Conservation (phyloP, 2,113 vertebrate species). For the Cinclus mexicanus region DNA sequence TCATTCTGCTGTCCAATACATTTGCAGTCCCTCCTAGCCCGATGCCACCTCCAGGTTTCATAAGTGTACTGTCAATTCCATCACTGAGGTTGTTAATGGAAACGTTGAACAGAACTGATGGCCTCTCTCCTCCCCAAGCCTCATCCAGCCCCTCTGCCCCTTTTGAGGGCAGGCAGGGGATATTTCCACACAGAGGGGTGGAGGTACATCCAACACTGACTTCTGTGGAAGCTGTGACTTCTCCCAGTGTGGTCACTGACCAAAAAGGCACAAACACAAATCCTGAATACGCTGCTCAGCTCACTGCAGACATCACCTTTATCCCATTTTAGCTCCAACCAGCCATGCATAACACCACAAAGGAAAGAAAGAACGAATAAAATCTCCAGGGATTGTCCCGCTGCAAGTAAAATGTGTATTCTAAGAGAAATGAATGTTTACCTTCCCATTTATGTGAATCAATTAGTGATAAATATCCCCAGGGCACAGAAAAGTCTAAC, state of each 20-base stretch:
- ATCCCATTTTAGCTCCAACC: background rate
- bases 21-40: background rate
- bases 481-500: background rate
- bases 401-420: background rate
- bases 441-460: slow-evolving; percentile 8
- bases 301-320: background rate
- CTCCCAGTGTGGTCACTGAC: background rate
- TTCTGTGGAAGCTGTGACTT: background rate
- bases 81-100: background rate
- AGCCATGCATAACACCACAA: background rate
- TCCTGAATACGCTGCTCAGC: background rate
- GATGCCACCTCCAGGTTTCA: background rate
- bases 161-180: background rate
- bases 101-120: background rate
- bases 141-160: background rate
- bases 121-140: background rate
- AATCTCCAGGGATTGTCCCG: background rate
- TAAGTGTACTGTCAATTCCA: background rate
- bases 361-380: background rate
- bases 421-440: slow-evolving; percentile 48
- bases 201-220: background rate
- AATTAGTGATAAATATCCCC: slow-evolving; percentile 42
- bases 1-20: background rate
- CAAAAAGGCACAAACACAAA: background rate
- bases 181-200: background rate